Base-by-base conservation (phyloP, 2,888 invertebrate genomes). In the Anodontia alba region DNA sequence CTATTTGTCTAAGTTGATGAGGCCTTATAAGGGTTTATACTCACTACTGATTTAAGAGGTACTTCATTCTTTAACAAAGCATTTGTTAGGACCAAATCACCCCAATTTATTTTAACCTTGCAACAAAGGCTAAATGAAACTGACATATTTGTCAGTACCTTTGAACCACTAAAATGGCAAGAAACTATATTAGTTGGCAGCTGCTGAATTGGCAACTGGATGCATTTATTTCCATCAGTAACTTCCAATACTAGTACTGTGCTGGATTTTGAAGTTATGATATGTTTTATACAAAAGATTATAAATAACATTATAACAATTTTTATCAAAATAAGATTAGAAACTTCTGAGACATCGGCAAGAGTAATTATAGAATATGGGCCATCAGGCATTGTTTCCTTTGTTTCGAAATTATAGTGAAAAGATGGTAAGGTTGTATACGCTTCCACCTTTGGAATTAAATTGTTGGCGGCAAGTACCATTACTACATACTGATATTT, bases 221-320 rank as follows among this genome's bases (percentile, higher is more conserved):
- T 62, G 33, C 62, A 62, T 17, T 62, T 15, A 33, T 20, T 62
- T 15, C 62, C 62, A 62, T 62, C 62, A n/a, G 62, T 62, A 33
- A 62, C 17, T 62, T 62, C 62, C 20, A 62, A 62, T 3, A 62
- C 23, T 12, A 51, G 29, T 26, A 26, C 29, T 57, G 57, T 57
- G 23, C 29, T 57, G 5, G 29, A 26, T 26, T 26, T 57, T 29
- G 29, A 57, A 10, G 23, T 57, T 26, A 57, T 26, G 3, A 57
- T 57, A 10, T 57, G 26, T 57, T 10, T 26, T 10, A 57, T 20
- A 57, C 7, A 7, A 10, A 57, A 7, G 7, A 23, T 5, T 57
- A 57, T 29, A 10, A 57, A 5, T 17, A 26, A 8, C 7, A 26
- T 7, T 3, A 57, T 3, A 26, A 29, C 20, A 26, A 57, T 29